Conservation (phyloP, 2,888 invertebrate species). For the Lathronympha strigana region DNA sequence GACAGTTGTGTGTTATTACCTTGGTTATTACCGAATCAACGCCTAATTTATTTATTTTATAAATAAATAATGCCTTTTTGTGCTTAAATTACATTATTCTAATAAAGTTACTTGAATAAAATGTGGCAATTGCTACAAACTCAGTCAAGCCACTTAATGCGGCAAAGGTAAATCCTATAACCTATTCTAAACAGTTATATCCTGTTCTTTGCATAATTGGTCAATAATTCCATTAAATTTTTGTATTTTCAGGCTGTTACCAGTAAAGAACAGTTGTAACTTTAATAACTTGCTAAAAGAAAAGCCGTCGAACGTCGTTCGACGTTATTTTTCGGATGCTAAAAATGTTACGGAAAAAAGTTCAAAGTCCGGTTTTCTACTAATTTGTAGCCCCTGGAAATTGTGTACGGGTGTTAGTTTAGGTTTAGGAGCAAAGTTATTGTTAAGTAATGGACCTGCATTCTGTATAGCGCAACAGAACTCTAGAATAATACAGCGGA, state of each 20-base stretch:
- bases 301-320: conserved; percentile 62
- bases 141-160: conserved; percentile 62
- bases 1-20: conserved; percentile 36
- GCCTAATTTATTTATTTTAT: conserved; percentile 47
- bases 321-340: conserved; percentile 62
- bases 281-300: conserved; percentile 65
- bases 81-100: conserved; percentile 32
- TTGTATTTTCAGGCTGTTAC: conserved; percentile 64
- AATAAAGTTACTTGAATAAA: conserved; percentile 46
- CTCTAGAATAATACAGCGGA: conserved; percentile 84
- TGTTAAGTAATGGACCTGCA: conserved; percentile 82
- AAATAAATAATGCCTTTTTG: conserved; percentile 56
- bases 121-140: conserved; percentile 77
- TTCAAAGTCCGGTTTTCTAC: conserved; percentile 58
- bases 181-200: conserved; percentile 39
- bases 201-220: not conserved
- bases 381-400: conserved; percentile 75
- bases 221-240: conserved; percentile 13
- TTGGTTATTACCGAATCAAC: conserved; percentile 44
- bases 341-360: conserved; percentile 60
- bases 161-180: conserved; percentile 65
- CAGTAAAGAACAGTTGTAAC: conserved; percentile 59
- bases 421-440: conserved; percentile 65
- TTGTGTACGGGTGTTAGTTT: conserved; percentile 75
- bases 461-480: conserved; percentile 85